Evolutionary conservation across 2,888 invertebrate genomes (phyloP), one percentile per base, ranked within the genome.

Genomic region (Melipona bicolor): DNA sequence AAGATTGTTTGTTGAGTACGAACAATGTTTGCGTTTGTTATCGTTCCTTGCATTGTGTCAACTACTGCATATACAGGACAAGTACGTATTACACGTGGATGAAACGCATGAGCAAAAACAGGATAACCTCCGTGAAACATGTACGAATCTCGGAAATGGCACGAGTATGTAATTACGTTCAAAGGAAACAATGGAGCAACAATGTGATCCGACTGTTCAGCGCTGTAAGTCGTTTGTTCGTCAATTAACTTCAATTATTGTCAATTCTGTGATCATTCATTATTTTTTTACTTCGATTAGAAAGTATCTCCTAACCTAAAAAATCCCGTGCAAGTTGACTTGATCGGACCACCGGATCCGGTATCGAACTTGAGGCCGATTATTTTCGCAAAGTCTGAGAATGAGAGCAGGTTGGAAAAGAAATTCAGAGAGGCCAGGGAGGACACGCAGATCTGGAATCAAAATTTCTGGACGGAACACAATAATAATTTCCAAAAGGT

Each of bases 371-470:
- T 98, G 79, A 95, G 98, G 77, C 97, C 96, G 4, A 95, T 97
- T 69, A 95, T 97, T 87, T 97, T 97, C 90, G 96, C 96, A 92
- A 95, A 96, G 89, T 95, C 96, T 4, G 88, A 95, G 3, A 95
- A 96, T 90, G 98, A 98, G 95, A 96, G 97, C 0, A 86, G 91
- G 2, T 91, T 97, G 76, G 97, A 98, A 90, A 96, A 95, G 88
- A 94, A 95, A 87, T 96, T 97, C 89, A 95, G 98, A 83, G 93
- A 96, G 87, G 94, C 96, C 87, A 96, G 97, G 91, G 95, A 96
- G 86, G 96, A 96, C 83, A 97, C 97, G 0, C 97, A 98, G 91
- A 95, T 96, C 79, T 98, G 98, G 98, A 98, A 98, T 94, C 97
- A 98, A 87, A 95, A 96, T 59, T 98, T 98, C 95, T 98, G 98